A percentile compares a stretch with the other conserved stretches of the same genome.
phyloP scores from a whole-genome alignment of 2,888 invertebrate genomes.

The Meteorus colon region DNA sequence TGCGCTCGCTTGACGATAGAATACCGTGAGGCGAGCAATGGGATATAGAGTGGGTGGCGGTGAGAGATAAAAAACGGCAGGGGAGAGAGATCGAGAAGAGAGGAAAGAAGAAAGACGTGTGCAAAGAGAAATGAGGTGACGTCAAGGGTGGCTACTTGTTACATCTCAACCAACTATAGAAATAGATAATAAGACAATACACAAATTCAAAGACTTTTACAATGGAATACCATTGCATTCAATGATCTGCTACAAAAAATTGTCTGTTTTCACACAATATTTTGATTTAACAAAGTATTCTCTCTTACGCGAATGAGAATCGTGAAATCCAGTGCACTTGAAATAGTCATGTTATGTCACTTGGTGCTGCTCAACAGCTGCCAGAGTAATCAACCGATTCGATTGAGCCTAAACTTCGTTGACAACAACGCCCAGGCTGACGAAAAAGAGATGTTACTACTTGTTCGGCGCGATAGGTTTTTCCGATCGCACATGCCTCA shows the following conservation, averaged over 20 bases:
- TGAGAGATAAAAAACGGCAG: constrained; percentile 44
- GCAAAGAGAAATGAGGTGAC: constrained; percentile 46
- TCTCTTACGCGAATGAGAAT: neutral
- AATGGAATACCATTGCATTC: neutral
- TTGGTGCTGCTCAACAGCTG: constrained; percentile 46
- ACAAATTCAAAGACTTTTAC: neutral
- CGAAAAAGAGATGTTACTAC: constrained; percentile 64
- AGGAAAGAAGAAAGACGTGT: constrained; percentile 37
- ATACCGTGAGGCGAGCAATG: constrained; percentile 60
- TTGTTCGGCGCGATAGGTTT: constrained; percentile 35
- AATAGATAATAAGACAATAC: neutral
- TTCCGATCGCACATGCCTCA: constrained; percentile 1
- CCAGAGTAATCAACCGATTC: constrained; percentile 40
- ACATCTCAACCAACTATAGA: constrained; percentile 55
- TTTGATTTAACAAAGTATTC: neutral
- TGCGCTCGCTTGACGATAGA: constrained; percentile 66
- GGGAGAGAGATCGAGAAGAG: constrained; percentile 40
- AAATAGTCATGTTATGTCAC: constrained; percentile 44
- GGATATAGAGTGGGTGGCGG: constrained; percentile 40
- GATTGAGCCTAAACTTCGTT: constrained; percentile 23
- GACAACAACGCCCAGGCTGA: constrained; percentile 53
- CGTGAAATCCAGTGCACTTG: neutral
- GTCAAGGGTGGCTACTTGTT: constrained; percentile 60
- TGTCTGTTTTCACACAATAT: neutral
- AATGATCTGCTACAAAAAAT: too few species aligned